phyloP scores from a whole-genome alignment of 2,888 invertebrate genomes.

The Spodoptera picta region DNA sequence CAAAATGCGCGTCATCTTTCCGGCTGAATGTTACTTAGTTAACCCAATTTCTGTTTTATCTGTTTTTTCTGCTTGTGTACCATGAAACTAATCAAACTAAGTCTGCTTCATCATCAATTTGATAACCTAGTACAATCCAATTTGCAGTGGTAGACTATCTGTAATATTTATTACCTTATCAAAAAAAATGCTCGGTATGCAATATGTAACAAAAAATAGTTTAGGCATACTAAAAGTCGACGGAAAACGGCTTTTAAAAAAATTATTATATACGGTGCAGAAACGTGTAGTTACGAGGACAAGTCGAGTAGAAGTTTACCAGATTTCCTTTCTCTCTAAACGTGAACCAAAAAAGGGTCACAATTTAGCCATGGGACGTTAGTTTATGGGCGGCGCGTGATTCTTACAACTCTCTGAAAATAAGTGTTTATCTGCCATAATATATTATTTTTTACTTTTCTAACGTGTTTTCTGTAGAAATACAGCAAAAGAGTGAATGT shows the following conservation, averaged over 20 bases:
- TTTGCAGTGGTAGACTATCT: not conserved
- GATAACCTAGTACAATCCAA: conserved; percentile 9
- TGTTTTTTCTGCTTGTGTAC: conserved; percentile 41
- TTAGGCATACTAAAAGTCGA: too few relatives aligned
- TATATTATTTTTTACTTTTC: not conserved
- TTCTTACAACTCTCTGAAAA: conserved; percentile 5
- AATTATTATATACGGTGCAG: not conserved
- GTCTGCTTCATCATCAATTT: conserved; percentile 33
- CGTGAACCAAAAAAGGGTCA: not conserved
- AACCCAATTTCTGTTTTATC: conserved; percentile 43
- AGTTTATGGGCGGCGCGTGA: conserved; percentile 14
- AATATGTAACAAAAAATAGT: too few relatives aligned
- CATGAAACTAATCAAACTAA: conserved; percentile 45
- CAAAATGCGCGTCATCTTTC: conserved; percentile 25
- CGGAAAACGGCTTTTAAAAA: too few relatives aligned
- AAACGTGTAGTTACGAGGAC: conserved; percentile 11
- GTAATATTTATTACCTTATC: conserved; percentile 6
- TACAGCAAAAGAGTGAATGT: too few relatives aligned
- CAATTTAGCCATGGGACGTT: too few relatives aligned
- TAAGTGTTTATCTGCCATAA: conserved; percentile 1
- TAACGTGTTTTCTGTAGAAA: not conserved
- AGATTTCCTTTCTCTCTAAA: too few relatives aligned
- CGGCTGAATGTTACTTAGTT: conserved; percentile 30
- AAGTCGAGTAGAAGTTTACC: conserved; percentile 21
- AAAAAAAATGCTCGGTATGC: too few relatives aligned